Base-by-base conservation (phyloP, 2,888 invertebrate genomes). In the Diarsia dahlii region DNA sequence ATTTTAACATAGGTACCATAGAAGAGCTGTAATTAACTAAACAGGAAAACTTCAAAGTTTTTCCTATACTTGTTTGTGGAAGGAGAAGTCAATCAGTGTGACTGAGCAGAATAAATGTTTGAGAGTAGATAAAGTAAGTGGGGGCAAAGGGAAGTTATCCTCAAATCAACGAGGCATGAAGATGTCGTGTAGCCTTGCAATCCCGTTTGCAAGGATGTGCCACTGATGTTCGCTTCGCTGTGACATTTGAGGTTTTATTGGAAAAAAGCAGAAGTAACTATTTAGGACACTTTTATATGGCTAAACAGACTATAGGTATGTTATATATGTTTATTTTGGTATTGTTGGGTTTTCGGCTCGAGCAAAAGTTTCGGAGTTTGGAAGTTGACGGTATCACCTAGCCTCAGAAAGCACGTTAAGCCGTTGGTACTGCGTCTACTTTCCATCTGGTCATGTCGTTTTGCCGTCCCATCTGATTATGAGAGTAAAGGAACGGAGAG, bases 131-230 rank as follows among this genome's bases (percentile, higher is more conserved):
- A 85, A 80, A 74, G 58, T 68, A 71, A 74, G 74, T 71, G 72
- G 75, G 78, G 74, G 58, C 45, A 63, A 71, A 66, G 71, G 80
- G 82, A 84, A 84, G 81, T 80, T 76, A 81, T 72, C 71, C 74
- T 78, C 75, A 60, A 68, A 46, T 69, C 82, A 89, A 84, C 85
- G 84, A 84, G 69, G 72, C 88, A 84, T 84, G 84, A 88, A 87
- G 74, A 65, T 73, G 73, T 81, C 80, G 66, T 68, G 78, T 82
- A 82, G 64, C 28, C 80, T 81, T 83, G 75, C 82, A 71, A 84
- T 79, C 81, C 71, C 67, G 77, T 66, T 71, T 64, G 63, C 65
- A 46, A 67, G 58, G 73, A 75, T 78, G 65, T 58, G 18, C 34
- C 34, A 71, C 56, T 69, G 66, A 70, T 76, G 74, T 64, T 74